These are phyloP conservation scores for Cerastis leucographa DNA, from an alignment of 2,888 invertebrate genomes.

Conservation along the genomic window DNA sequence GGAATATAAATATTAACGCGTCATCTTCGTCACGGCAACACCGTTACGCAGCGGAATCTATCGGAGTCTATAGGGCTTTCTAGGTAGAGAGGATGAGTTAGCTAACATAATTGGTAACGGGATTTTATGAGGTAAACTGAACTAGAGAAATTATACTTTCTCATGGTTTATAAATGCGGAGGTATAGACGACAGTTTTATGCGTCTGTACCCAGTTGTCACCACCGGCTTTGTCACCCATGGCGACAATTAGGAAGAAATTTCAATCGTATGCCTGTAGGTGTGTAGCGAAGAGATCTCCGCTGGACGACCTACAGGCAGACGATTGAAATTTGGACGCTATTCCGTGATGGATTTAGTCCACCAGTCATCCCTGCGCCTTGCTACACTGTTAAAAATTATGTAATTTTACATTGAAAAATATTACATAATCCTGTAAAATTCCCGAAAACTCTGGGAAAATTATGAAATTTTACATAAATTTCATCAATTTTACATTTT, in stretches of 20 bases:
- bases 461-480: too few species aligned
- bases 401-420: too few species aligned
- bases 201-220: not conserved
- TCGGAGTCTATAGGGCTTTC: conserved; percentile 5
- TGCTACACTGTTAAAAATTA: too few species aligned
- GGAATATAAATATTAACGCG: conserved; percentile 58
- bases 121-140: not conserved
- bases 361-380: too few species aligned
- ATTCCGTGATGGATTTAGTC: too few species aligned
- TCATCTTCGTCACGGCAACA: conserved; percentile 40
- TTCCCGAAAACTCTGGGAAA: too few species aligned
- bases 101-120: not conserved
- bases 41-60: conserved; percentile 50
- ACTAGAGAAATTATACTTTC: not conserved
- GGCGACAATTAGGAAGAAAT: not conserved
- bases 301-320: too few species aligned
- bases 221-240: not conserved
- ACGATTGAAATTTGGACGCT: too few species aligned
- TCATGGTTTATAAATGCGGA: not conserved
- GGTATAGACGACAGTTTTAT: not conserved
- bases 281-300: too few species aligned
- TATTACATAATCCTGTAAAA: too few species aligned
- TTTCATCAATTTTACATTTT: too few species aligned
- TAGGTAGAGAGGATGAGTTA: conserved; percentile 16
- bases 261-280: too few species aligned